Percentiles rank a stretch among this genome's conserved stretches.
Evolutionary conservation across 2,888 invertebrate species (phyloP).

Genomic region (Dioctria linearis): DNA sequence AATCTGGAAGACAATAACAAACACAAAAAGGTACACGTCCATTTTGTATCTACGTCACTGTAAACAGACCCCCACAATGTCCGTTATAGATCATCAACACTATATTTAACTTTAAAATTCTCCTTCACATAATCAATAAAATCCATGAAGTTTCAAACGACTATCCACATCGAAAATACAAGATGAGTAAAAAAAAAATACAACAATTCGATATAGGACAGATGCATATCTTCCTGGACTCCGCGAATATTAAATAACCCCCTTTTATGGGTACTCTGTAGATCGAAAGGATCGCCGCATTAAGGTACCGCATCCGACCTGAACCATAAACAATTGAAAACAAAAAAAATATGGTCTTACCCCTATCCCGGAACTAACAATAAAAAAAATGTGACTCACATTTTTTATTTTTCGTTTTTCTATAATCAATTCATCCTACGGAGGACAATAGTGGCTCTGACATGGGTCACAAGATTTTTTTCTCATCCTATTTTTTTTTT

Average conservation of each 20-base stretch:
- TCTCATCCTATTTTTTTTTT: constrained; percentile 18
- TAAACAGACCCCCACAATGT: too few relatives aligned
- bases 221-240: constrained; percentile 58
- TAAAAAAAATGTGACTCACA: constrained; percentile 56
- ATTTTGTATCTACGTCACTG: too few relatives aligned
- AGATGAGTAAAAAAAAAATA: not conserved
- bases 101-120: too few relatives aligned
- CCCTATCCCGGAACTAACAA: constrained; percentile 58
- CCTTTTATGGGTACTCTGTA: not conserved
- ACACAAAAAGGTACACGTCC: too few relatives aligned
- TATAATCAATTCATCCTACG: constrained; percentile 16
- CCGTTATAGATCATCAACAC: too few relatives aligned
- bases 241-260: constrained; percentile 57
- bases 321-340: constrained; percentile 8
- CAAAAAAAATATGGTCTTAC: constrained; percentile 44
- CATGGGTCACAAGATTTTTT: constrained; percentile 47
- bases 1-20: too few relatives aligned
- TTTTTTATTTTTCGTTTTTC: constrained; percentile 36
- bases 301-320: constrained; percentile 40
- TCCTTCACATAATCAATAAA: too few relatives aligned
- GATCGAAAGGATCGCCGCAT: not conserved
- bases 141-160: too few relatives aligned
- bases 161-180: too few relatives aligned
- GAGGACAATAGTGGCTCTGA: constrained; percentile 36
- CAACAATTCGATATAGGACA: constrained; percentile 40